Conservation (phyloP, 2,797 vertebrate genomes). For the Melanotaenia nigrans region DNA sequence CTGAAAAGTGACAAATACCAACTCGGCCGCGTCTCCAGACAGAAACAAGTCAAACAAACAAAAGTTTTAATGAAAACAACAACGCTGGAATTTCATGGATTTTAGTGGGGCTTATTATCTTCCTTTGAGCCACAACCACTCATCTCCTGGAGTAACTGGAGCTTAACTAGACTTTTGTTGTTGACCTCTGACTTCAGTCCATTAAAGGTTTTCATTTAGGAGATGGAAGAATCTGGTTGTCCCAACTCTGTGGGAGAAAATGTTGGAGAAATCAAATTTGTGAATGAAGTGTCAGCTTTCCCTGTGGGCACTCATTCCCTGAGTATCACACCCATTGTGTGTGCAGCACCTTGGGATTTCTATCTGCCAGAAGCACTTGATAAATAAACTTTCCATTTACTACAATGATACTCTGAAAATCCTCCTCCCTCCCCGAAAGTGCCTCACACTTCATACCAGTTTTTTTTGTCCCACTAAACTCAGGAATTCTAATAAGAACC, state of each 20-base stretch:
- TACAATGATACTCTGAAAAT: background rate
- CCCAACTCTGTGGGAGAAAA: background rate
- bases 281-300: background rate
- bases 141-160: background rate
- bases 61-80: too few species aligned
- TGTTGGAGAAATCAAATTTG: background rate
- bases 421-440: background rate
- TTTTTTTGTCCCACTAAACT: background rate
- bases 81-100: too few species aligned
- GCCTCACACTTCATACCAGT: background rate
- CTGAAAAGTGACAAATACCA: too few species aligned
- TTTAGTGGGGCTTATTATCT: too few species aligned
- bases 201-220: background rate
- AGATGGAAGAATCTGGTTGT: background rate
- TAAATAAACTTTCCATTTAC: background rate
- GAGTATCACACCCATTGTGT: too few species aligned
- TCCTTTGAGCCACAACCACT: too few species aligned
- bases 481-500: conserved; percentile 18
- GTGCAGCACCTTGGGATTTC: too few species aligned
- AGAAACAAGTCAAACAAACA: too few species aligned
- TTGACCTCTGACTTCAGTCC: background rate
- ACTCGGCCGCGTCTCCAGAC: too few species aligned
- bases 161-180: background rate
- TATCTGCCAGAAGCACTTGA: too few species aligned
- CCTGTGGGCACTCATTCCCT: background rate